Conservation (phyloP, 2,797 vertebrate species). For the Danionella dracula region DNA sequence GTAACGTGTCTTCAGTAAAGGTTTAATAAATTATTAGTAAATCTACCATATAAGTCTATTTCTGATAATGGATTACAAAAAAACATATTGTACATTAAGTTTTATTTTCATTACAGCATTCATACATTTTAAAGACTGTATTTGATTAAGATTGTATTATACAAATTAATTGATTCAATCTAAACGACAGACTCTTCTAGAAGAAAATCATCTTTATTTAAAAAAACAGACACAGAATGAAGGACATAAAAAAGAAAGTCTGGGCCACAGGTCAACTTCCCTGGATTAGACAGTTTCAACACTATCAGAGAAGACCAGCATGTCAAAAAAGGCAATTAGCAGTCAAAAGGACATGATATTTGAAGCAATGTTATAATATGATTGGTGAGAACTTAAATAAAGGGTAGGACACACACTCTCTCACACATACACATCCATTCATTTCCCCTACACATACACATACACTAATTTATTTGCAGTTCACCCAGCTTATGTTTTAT, state of each 20-base stretch:
- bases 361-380: background rate
- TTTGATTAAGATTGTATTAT: no score
- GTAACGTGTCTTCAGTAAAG: no score
- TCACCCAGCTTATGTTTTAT: slow-evolving; percentile 1
- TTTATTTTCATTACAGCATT: no score
- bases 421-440: background rate
- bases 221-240: slow-evolving; percentile 25
- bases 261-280: slow-evolving; percentile 1
- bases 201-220: slow-evolving; percentile 42
- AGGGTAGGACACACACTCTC: slow-evolving; percentile 42
- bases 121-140: no score
- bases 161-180: no score
- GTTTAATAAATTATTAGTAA: no score
- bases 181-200: background rate
- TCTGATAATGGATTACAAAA: no score
- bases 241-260: slow-evolving; percentile 8
- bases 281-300: slow-evolving; percentile 57
- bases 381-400: background rate
- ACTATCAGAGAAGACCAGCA: slow-evolving; percentile 56
- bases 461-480: slow-evolving; percentile 4
- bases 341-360: background rate
- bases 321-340: background rate
- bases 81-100: no score
- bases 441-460: background rate
- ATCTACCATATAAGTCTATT: no score